A percentile compares a stretch with the other conserved stretches of the same genome.
phyloP scores from a whole-genome alignment of 1,140 invertebrate genomes.

The Spodoptera litura region DNA sequence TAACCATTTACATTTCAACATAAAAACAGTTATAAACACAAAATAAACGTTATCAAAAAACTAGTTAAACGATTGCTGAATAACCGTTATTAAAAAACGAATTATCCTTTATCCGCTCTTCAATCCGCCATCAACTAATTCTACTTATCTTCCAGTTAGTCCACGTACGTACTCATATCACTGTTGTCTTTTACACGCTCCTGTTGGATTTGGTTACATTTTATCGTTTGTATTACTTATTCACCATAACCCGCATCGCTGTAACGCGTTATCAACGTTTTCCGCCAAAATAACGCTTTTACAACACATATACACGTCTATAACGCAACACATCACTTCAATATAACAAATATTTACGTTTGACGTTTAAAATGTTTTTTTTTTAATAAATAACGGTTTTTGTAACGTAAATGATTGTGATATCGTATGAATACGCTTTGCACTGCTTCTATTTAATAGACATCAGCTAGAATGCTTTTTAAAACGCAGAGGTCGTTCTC shows the following conservation, averaged over 20 bases:
- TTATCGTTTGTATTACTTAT: slow-evolving; percentile 41
- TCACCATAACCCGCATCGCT: slow-evolving; percentile 9
- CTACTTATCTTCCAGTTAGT: slow-evolving; percentile 37
- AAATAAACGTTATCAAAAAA: too few species aligned
- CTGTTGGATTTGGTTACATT: slow-evolving; percentile 38
- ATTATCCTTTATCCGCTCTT: neutral
- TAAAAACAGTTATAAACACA: too few species aligned
- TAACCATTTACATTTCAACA: too few species aligned
- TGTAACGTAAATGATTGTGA: slow-evolving; percentile 19
- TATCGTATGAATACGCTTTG: slow-evolving; percentile 47
- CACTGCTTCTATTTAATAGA: slow-evolving; percentile 67
- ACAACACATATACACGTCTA: slow-evolving; percentile 6
- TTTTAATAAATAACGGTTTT: slow-evolving; percentile 14
- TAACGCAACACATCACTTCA: slow-evolving; percentile 30
- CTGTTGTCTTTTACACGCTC: slow-evolving; percentile 48
- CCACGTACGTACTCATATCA: slow-evolving; percentile 41
- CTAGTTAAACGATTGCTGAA: too few species aligned
- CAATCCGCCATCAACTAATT: slow-evolving; percentile 44
- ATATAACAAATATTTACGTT: slow-evolving; percentile 16
- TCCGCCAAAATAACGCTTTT: neutral
- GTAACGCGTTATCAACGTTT: slow-evolving; percentile 32
- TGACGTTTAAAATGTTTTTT: neutral
- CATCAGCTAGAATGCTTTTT: slow-evolving; percentile 92
- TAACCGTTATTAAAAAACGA: too few species aligned
- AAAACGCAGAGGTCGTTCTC: slow-evolving; percentile 96